Evolutionary conservation across 2,113 vertebrate species (phyloP).

Genomic region (Pontoporia blainvillei): DNA sequence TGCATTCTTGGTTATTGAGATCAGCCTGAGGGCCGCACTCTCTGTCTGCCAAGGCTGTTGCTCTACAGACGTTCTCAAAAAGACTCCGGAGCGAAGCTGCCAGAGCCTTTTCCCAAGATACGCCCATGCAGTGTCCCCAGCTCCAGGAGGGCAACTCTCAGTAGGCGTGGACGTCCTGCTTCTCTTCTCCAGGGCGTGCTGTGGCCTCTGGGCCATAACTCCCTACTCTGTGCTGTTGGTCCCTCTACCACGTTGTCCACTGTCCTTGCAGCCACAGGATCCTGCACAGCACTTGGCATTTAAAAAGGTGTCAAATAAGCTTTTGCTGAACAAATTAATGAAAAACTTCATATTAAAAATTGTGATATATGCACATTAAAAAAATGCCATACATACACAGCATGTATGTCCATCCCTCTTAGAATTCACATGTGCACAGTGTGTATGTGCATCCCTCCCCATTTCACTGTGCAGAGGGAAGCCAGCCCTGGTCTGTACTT

Average conservation of each 20-base stretch:
- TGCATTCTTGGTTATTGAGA: rapidly evolving
- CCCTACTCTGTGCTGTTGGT: not conserved
- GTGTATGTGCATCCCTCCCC: too few species aligned
- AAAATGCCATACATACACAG: too few species aligned
- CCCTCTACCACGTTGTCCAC: not conserved
- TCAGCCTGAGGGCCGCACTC: rapidly evolving
- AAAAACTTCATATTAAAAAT: not conserved
- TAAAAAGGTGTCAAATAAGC: not conserved
- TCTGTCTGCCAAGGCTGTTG: not conserved
- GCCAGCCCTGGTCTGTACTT: not conserved
- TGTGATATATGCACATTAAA: not conserved
- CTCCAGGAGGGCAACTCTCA: not conserved
- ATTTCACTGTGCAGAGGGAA: too few species aligned
- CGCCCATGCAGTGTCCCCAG: not conserved
- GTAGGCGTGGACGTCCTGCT: rapidly evolving
- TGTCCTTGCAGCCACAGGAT: not conserved
- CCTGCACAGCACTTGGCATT: not conserved
- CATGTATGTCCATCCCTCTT: too few species aligned
- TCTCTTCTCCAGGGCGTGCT: too few species aligned
- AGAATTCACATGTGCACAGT: too few species aligned
- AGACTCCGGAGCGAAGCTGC: not conserved
- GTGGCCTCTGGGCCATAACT: not conserved
- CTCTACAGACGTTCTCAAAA: not conserved
- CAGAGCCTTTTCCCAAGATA: not conserved
- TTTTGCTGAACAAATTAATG: not conserved